Percentiles rank a stretch among this genome's conserved stretches.
Evolutionary conservation across 1,140 invertebrate species (phyloP).

Genomic region (Metopolophium dirhodum): DNA sequence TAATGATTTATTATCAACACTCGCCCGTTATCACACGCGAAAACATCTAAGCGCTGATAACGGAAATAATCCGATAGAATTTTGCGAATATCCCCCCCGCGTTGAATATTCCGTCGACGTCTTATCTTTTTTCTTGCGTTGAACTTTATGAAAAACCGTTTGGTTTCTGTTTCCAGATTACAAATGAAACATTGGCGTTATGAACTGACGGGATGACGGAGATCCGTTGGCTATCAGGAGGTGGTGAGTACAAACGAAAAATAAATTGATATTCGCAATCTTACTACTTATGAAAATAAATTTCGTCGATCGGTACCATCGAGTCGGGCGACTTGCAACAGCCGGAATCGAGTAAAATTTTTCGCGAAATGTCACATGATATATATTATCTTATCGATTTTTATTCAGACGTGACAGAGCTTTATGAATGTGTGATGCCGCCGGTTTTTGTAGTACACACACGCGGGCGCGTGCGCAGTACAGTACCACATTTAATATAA

Average conservation of each 20-base stretch:
- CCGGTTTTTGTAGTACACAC: background rate
- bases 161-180: slow-evolving; percentile 56
- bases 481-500: background rate
- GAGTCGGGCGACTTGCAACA: background rate
- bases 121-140: background rate
- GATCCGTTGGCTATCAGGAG: slow-evolving; percentile 60
- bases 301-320: background rate
- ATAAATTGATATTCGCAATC: background rate
- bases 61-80: background rate
- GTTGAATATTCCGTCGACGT: background rate
- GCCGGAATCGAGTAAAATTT: background rate
- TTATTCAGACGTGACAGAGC: background rate
- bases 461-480: background rate
- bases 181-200: slow-evolving; percentile 58
- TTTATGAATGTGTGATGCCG: background rate
- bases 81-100: background rate
- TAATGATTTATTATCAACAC: background rate
- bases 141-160: background rate
- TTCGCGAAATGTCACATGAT: background rate
- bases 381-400: background rate
- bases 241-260: slow-evolving; percentile 59
- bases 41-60: slow-evolving; percentile 8
- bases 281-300: background rate
- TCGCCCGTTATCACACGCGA: slow-evolving; percentile 26
- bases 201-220: slow-evolving; percentile 60